Conservation (phyloP, 2,888 invertebrate species). For the Xestia sexstrigata region DNA sequence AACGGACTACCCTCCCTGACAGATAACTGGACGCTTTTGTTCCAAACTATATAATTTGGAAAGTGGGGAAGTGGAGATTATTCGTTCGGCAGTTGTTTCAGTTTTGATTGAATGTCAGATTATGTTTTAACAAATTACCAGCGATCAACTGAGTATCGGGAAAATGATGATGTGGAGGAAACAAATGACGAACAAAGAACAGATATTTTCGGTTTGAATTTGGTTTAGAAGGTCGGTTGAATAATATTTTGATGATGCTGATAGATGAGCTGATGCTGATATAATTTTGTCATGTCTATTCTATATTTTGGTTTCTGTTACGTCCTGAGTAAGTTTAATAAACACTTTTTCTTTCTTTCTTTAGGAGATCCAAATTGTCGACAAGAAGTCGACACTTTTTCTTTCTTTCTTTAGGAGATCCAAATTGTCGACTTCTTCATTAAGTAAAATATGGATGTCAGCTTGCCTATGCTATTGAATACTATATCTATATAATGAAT, state of each 20-base stretch:
- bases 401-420: no score
- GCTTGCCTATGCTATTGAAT: neutral
- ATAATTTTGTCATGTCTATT: no score
- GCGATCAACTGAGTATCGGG: neutral
- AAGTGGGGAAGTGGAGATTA: conserved; percentile 31
- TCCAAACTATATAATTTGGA: conserved; percentile 52
- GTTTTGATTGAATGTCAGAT: conserved; percentile 21
- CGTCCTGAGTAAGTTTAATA: no score
- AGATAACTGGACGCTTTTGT: conserved; percentile 62
- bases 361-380: no score
- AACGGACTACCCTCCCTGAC: conserved; percentile 53
- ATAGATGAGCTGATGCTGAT: no score
- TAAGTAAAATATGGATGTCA: neutral
- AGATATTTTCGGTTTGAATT: neutral
- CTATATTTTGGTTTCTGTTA: no score
- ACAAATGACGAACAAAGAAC: no score
- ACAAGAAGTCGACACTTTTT: no score
- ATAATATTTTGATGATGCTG: no score
- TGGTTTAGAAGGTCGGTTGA: neutral
- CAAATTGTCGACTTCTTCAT: neutral
- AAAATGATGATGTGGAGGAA: neutral
- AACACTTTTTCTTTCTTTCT: no score
- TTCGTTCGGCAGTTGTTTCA: conserved; percentile 7
- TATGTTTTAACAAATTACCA: neutral
- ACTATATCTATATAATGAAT: neutral